Percentiles rank a stretch among this genome's conserved stretches.
These are phyloP conservation scores for Pteropus rufus DNA, from an alignment of 2,797 vertebrate species.

Conservation along the genomic window DNA sequence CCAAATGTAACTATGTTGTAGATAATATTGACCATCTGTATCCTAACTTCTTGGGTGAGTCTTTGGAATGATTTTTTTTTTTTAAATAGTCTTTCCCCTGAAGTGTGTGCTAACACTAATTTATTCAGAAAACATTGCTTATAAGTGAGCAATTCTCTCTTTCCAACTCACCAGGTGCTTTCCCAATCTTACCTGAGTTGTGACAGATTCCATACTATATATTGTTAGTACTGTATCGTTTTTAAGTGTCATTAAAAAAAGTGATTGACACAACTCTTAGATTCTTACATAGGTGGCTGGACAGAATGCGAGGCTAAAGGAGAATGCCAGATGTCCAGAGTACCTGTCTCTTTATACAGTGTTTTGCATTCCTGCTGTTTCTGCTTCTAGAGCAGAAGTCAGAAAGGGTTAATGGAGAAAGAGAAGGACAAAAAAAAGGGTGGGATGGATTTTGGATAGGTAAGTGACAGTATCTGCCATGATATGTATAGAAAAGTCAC, in stretches of 20 bases:
- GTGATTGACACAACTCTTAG: neutral
- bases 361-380: neutral
- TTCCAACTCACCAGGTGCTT: neutral
- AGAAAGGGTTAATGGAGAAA: neutral
- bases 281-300: neutral
- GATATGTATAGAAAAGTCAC: neutral
- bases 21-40: conserved; percentile 99
- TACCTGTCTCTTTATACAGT: neutral
- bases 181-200: neutral
- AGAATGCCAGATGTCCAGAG: neutral
- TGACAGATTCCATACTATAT: neutral
- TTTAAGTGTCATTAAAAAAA: neutral
- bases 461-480: neutral
- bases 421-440: neutral
- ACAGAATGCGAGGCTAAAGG: neutral
- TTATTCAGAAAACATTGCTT: conserved; percentile 29
- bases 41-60: conserved; percentile 98
- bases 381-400: neutral
- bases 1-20: conserved; percentile 99
- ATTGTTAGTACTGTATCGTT: neutral
- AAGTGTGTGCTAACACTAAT: neutral
- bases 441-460: neutral
- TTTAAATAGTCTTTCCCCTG: neutral
- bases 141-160: neutral
- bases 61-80: conserved; percentile 53